These are phyloP conservation scores for Nematostella vectensis DNA, from an alignment of 92 coral and sea anemone species.

Conservation along the genomic window DNA sequence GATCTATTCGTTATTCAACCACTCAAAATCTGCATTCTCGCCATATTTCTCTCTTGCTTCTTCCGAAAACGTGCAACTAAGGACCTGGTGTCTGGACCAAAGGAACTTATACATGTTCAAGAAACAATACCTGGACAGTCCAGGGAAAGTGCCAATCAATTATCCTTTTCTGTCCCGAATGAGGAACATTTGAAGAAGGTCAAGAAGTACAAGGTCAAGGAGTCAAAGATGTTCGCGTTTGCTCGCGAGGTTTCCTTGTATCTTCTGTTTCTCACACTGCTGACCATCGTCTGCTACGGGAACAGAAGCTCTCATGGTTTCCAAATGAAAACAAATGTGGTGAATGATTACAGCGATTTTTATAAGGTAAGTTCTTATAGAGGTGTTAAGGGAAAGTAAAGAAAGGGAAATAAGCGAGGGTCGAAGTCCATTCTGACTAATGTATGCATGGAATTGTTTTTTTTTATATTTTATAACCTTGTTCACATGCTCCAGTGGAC, in stretches of 20 bases:
- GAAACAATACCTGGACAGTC: neutral
- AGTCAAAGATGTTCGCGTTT: conserved; percentile 59
- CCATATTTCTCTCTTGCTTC: conserved; percentile 47
- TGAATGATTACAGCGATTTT: conserved; percentile 48
- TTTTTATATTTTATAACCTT: no score
- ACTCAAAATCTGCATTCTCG: conserved; percentile 52
- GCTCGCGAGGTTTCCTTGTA: conserved; percentile 31
- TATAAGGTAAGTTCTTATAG: conserved; percentile 40
- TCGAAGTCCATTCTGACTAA: no score
- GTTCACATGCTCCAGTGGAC: no score
- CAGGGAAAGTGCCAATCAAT: neutral
- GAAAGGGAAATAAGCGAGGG: no score
- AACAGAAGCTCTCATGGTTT: conserved; percentile 57
- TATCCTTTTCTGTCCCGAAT: conserved; percentile 1
- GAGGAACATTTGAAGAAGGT: conserved; percentile 36
- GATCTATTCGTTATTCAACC: conserved; percentile 78
- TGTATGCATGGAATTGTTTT: no score
- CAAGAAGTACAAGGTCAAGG: conserved; percentile 49
- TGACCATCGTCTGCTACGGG: conserved; percentile 65
- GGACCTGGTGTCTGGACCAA: neutral
- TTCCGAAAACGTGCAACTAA: conserved; percentile 5
- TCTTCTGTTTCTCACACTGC: conserved; percentile 30
- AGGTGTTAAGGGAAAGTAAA: no score
- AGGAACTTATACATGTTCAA: neutral
- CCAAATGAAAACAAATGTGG: conserved; percentile 42